Evolutionary conservation across 1,140 invertebrate genomes (phyloP).

Genomic region (Steinernema feltiae): DNA sequence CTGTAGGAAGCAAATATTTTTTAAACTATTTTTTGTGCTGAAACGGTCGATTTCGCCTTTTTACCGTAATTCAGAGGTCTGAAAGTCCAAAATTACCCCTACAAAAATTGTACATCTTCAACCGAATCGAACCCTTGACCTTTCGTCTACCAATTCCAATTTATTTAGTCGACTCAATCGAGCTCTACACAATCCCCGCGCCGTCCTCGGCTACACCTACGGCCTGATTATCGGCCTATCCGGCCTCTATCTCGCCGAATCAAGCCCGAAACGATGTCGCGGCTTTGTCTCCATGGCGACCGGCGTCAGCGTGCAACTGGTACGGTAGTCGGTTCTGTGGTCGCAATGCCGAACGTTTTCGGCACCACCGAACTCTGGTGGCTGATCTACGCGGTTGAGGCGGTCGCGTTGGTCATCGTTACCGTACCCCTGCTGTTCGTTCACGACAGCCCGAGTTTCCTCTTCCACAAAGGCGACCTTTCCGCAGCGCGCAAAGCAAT

Average conservation of each 20-base stretch:
- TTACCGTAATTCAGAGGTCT: too few species aligned
- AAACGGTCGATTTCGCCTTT: too few species aligned
- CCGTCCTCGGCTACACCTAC: slow-evolving; percentile 43
- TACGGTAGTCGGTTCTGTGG: slow-evolving; percentile 46
- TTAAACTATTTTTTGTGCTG: too few species aligned
- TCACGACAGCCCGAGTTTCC: slow-evolving; percentile 45
- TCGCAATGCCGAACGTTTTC: slow-evolving; percentile 48
- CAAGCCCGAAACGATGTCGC: slow-evolving; percentile 52
- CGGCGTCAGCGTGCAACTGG: slow-evolving; percentile 47
- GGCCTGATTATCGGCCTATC: slow-evolving; percentile 45
- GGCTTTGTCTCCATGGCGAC: slow-evolving; percentile 48
- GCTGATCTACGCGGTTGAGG: slow-evolving; percentile 42
- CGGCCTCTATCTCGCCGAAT: slow-evolving; percentile 46
- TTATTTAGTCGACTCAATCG: slow-evolving; percentile 45
- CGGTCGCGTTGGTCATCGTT: slow-evolving; percentile 35
- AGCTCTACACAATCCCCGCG: slow-evolving; percentile 45
- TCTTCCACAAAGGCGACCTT: slow-evolving; percentile 32
- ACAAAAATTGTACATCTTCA: too few species aligned
- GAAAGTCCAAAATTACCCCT: too few species aligned
- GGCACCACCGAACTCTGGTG: slow-evolving; percentile 45
- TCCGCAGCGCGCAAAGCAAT: slow-evolving; percentile 35
- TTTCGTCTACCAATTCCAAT: not conserved
- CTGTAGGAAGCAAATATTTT: too few species aligned
- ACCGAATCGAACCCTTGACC: too few species aligned
- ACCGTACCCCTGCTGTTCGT: slow-evolving; percentile 29